phyloP scores from a whole-genome alignment of 2,888 invertebrate species.

The Galerucella calmariensis region DNA sequence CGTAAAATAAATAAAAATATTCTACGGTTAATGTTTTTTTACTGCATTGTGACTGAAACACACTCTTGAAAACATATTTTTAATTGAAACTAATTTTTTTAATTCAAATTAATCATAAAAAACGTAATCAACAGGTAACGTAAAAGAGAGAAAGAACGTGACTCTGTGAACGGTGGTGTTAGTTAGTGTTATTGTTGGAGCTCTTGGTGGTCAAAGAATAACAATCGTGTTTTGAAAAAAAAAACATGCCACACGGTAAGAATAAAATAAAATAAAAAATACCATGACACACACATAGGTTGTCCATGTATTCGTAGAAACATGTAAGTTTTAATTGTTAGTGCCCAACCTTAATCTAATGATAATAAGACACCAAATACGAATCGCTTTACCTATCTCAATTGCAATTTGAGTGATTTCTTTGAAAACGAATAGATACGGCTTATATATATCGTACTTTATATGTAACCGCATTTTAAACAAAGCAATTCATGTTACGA shows the following conservation, averaged over 20 bases:
- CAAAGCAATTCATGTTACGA: constrained; percentile 46
- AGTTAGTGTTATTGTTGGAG: background rate
- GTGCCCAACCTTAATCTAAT: constrained; percentile 49
- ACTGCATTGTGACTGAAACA: too few species aligned
- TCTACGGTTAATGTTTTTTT: too few species aligned
- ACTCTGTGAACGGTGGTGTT: too few species aligned
- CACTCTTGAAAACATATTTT: too few species aligned
- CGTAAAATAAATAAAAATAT: too few species aligned
- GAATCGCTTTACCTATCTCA: constrained; percentile 38
- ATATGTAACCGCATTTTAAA: constrained; percentile 31
- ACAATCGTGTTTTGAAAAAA: background rate
- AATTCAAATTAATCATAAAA: too few species aligned
- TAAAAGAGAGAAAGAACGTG: too few species aligned
- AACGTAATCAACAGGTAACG: too few species aligned
- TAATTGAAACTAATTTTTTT: too few species aligned
- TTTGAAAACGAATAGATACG: constrained; percentile 27
- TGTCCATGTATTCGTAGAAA: constrained; percentile 24
- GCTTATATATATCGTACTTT: constrained; percentile 6
- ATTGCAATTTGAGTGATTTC: constrained; percentile 40
- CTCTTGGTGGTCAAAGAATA: constrained; percentile 14
- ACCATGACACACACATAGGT: constrained; percentile 2
- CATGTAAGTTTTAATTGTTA: constrained; percentile 40
- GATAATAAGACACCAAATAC: constrained; percentile 50
- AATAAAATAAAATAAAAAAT: constrained; percentile 12
- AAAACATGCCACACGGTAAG: constrained; percentile 16